Conservation (phyloP, 2,888 invertebrate species). For the Dolichopus griseipennis region DNA sequence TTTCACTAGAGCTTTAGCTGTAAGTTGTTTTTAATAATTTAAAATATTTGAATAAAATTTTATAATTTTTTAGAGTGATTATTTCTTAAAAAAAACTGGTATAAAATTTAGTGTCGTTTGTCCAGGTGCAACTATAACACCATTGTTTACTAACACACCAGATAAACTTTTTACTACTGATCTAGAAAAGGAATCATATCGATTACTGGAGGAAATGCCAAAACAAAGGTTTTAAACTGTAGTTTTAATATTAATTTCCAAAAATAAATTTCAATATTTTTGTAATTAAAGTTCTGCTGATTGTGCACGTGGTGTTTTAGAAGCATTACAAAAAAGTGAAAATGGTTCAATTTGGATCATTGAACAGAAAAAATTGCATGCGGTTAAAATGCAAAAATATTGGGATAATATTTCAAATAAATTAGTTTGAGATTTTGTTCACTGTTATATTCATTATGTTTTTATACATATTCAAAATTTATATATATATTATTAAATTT, state of each 20-base stretch:
- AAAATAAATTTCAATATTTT: not conserved
- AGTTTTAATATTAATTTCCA: too few species aligned
- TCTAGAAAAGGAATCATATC: slow-evolving; percentile 39
- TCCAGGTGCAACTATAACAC: slow-evolving; percentile 41
- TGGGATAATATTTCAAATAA: slow-evolving; percentile 34
- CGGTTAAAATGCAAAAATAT: slow-evolving; percentile 37
- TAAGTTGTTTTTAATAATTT: slow-evolving; percentile 25
- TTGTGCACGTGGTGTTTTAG: slow-evolving; percentile 38
- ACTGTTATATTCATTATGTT: too few species aligned
- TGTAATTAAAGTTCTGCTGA: slow-evolving; percentile 32
- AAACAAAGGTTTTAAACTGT: slow-evolving; percentile 31
- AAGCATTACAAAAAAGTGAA: slow-evolving; percentile 35
- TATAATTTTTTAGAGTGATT: slow-evolving; percentile 31
- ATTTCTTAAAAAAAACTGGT: slow-evolving; percentile 35
- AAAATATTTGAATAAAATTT: not conserved
- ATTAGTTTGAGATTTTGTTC: not conserved
- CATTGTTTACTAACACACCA: slow-evolving; percentile 40
- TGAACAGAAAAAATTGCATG: slow-evolving; percentile 38
- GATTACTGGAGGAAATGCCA: slow-evolving; percentile 37
- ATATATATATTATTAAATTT: too few species aligned
- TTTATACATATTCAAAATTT: too few species aligned
- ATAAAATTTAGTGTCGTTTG: slow-evolving; percentile 40
- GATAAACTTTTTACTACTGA: slow-evolving; percentile 40
- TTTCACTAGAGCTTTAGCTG: slow-evolving; percentile 42
- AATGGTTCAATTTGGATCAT: slow-evolving; percentile 41